Conservation (phyloP, 2,113 vertebrate genomes). For the Corythoichthys intestinalis region DNA sequence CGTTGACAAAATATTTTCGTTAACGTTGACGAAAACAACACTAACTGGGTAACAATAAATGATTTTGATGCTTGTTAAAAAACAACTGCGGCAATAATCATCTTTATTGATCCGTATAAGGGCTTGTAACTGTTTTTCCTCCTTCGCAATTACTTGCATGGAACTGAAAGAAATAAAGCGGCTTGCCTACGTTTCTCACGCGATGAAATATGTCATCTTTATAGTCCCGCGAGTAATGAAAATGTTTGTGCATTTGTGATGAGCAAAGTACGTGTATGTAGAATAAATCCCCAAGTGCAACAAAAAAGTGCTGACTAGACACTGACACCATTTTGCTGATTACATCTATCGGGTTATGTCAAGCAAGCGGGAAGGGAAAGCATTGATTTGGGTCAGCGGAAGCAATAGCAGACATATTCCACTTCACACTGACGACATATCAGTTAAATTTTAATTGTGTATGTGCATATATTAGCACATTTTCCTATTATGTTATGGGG, state of each 20-base stretch:
- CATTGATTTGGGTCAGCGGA: conserved; percentile 25
- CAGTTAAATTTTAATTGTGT: not conserved
- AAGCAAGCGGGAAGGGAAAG: conserved; percentile 2
- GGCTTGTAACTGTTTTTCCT: not conserved
- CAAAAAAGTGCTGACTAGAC: conserved; percentile 41
- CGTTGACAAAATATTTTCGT: no score
- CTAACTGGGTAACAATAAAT: not conserved
- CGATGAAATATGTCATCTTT: conserved; percentile 9
- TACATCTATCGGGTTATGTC: conserved; percentile 14
- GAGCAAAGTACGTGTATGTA: not conserved
- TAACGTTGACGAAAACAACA: no score
- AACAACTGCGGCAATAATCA: conserved; percentile 18
- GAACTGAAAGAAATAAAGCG: conserved; percentile 14
- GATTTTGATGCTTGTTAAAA: conserved; percentile 5
- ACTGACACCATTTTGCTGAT: conserved; percentile 36
- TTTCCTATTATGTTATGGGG: not conserved
- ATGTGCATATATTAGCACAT: not conserved
- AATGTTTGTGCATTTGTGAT: conserved; percentile 28
- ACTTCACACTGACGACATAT: conserved; percentile 8
- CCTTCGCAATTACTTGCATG: conserved; percentile 42
- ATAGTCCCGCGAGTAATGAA: conserved; percentile 27
- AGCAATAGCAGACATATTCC: not conserved
- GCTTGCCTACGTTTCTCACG: conserved; percentile 5
- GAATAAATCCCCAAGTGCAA: not conserved
- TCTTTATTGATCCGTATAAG: conserved; percentile 25